Evolutionary conservation across 2,113 vertebrate genomes (phyloP).

Genomic region (Lasiurus borealis): DNA sequence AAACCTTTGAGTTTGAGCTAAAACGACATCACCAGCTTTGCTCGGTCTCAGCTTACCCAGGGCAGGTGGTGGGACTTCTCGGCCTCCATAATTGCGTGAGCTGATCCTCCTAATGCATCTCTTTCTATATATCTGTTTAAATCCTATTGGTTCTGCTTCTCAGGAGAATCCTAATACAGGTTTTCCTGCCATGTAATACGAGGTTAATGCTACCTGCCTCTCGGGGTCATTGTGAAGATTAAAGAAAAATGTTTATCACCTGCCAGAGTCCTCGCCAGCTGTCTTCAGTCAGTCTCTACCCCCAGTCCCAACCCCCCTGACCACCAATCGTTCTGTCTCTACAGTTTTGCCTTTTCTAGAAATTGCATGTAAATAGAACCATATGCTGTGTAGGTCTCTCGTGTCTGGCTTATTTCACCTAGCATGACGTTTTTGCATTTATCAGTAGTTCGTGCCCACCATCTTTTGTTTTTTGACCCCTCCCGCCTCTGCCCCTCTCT

Average conservation of each 20-base stretch:
- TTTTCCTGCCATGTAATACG: background rate
- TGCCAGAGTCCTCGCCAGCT: background rate
- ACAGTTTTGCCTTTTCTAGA: background rate
- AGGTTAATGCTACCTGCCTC: background rate
- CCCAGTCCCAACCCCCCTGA: background rate
- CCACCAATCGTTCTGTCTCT: background rate
- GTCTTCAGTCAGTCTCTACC: accelerated
- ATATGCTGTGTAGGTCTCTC: background rate
- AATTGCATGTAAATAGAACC: background rate
- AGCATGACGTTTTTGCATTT: background rate
- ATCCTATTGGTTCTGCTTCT: background rate
- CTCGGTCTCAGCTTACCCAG: background rate
- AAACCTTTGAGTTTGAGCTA: background rate
- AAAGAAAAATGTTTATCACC: background rate
- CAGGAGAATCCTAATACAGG: background rate
- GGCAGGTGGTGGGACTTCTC: background rate
- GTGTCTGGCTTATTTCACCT: background rate
- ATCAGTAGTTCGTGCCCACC: background rate
- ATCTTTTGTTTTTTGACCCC: background rate
- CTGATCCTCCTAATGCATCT: background rate
- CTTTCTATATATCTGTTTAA: background rate
- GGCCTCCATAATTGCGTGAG: background rate
- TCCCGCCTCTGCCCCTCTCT: too few relatives aligned
- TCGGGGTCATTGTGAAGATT: background rate
- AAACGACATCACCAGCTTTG: accelerated